Evolutionary conservation across 2,888 invertebrate species (phyloP), one percentile per base, ranked within the genome.

Genomic region (Stenodema calcarata): DNA sequence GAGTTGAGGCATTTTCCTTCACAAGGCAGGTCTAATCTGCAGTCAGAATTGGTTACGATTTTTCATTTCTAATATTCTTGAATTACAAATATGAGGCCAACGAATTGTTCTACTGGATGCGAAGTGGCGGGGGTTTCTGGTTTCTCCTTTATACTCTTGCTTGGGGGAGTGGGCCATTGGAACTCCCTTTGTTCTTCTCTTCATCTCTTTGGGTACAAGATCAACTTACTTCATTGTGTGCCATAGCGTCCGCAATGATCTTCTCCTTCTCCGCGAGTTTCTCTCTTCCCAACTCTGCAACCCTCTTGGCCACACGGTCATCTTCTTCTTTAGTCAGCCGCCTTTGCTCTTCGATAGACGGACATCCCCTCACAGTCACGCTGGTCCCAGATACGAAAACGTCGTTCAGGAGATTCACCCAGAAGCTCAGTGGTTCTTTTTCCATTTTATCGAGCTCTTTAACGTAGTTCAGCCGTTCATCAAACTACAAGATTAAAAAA

Each of bases 161-260:
- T n/a, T n/a, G n/a, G n/a, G n/a, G n/a, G n/a, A n/a, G n/a, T n/a
- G n/a, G n/a, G n/a, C n/a, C n/a, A n/a, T n/a, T n/a, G n/a, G n/a
- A n/a, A n/a, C n/a, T n/a, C n/a, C n/a, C n/a, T n/a, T n/a, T n/a
- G n/a, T n/a, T n/a, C n/a, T n/a, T n/a, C n/a, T n/a, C n/a, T n/a
- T n/a, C n/a, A n/a, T n/a, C n/a, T n/a, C n/a, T n/a, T n/a, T n/a
- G n/a, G n/a, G n/a, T n/a, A n/a, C n/a, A n/a, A n/a, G n/a, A n/a
- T n/a, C n/a, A n/a, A n/a, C n/a, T 82, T 90, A 95, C 95, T 92
- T 96, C 95, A 91, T 97, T 97, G 88, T 93, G 93, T 82, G 93
- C 93, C 89, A 96, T 94, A 0, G 97, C 96, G 79, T 94, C 92
- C 83, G 93, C 92, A 27, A 97, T 91, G 35, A 92, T 91, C 88